phyloP scores from a whole-genome alignment of 35 echinoderm and acorn worm genomes.

The Strongylocentrotus purpuratus region DNA sequence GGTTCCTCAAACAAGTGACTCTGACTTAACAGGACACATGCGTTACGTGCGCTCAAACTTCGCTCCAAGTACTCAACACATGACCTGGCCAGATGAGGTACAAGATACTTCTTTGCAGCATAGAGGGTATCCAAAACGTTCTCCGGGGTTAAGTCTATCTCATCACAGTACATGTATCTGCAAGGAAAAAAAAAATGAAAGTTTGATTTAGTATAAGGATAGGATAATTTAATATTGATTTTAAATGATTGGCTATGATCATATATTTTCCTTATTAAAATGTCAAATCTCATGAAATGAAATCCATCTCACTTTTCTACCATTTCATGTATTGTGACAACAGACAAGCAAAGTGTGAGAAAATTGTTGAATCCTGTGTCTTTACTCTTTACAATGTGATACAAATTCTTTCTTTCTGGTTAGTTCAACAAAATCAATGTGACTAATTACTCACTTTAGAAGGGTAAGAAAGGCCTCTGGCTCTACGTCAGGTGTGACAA shows the following conservation, averaged over 20 bases:
- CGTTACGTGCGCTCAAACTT: constrained; percentile 90
- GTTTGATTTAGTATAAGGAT: not conserved
- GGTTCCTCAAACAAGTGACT: constrained; percentile 97
- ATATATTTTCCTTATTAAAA: no score
- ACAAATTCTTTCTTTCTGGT: no score
- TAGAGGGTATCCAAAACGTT: constrained; percentile 94
- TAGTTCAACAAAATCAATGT: not conserved
- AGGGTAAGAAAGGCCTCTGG: constrained; percentile 88
- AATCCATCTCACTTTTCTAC: no score
- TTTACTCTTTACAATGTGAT: no score
- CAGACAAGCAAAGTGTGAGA: no score
- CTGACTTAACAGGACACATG: constrained; percentile 87
- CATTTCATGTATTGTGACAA: no score
- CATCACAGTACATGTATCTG: constrained; percentile 99
- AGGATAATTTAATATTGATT: no score
- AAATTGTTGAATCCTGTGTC: no score
- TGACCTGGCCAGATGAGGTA: constrained; percentile 87
- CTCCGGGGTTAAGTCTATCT: constrained; percentile 91
- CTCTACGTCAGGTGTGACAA: constrained; percentile 95
- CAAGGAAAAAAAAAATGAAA: constrained; percentile 12
- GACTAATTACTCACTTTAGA: constrained; percentile 64
- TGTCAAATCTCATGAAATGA: no score
- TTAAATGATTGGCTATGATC: no score
- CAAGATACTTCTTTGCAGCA: constrained; percentile 98
- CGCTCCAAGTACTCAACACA: constrained; percentile 93